Percentiles rank a stretch among this genome's conserved stretches.
Evolutionary conservation across 2,888 invertebrate species (phyloP).

Genomic region (Synanthedon vespiformis): DNA sequence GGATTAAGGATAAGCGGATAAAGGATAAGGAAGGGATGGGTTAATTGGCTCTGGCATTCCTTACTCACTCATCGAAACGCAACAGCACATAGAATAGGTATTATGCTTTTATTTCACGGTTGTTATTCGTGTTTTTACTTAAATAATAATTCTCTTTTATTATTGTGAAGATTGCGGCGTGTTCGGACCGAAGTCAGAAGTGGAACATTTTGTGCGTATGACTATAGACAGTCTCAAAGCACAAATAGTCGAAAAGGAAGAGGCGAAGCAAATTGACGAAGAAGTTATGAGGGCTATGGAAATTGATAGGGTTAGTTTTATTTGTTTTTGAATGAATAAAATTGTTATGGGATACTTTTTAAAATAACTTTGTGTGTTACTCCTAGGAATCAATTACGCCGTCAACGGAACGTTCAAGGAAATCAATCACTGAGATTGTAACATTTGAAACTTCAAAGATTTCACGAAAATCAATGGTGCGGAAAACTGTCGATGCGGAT

Average conservation of each 20-base stretch:
- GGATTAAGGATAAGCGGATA: no score
- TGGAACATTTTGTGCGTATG: slow-evolving; percentile 25
- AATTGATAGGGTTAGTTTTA: background rate
- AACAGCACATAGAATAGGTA: no score
- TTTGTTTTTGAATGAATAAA: background rate
- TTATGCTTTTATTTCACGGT: no score
- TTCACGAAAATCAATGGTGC: background rate
- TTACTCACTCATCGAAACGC: no score
- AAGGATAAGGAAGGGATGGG: no score
- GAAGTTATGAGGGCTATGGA: slow-evolving; percentile 26
- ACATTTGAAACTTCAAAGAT: background rate
- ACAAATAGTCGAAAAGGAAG: slow-evolving; percentile 32
- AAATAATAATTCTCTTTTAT: background rate
- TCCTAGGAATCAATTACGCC: background rate
- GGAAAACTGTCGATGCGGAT: background rate
- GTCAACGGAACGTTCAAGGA: background rate
- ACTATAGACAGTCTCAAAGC: slow-evolving; percentile 40
- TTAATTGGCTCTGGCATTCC: no score
- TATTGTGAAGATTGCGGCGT: slow-evolving; percentile 41
- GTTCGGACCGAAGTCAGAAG: slow-evolving; percentile 22
- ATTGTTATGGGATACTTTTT: background rate
- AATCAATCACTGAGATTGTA: background rate
- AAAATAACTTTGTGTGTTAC: background rate
- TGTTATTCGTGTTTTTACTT: no score
- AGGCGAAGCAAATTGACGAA: slow-evolving; percentile 23